A percentile compares a stretch with the other conserved stretches of the same genome.
These are phyloP conservation scores for Philereme transversata DNA, from an alignment of 2,888 invertebrate species.

Conservation along the genomic window DNA sequence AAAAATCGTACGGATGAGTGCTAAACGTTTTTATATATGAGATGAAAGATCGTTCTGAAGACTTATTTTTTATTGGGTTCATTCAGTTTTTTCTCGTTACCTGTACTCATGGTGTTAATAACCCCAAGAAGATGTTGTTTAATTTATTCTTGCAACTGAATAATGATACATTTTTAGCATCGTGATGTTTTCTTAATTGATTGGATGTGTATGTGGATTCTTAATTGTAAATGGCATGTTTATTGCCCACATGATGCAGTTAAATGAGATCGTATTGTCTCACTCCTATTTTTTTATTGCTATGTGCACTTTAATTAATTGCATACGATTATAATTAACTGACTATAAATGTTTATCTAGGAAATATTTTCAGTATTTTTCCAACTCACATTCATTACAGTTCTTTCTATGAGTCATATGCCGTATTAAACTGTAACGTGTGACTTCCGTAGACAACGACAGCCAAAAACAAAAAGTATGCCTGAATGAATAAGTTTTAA, in stretches of 20 bases:
- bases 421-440: neutral
- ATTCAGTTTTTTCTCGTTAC: slow-evolving; percentile 21
- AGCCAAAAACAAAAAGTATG: no score
- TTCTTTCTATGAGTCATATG: neutral
- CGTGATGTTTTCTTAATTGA: neutral
- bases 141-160: slow-evolving; percentile 9
- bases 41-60: slow-evolving; percentile 8
- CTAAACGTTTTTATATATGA: slow-evolving; percentile 3
- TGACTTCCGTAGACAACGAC: neutral
- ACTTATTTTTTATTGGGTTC: slow-evolving; percentile 36
- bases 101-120: slow-evolving; percentile 18
- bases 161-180: slow-evolving; percentile 7
- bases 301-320: neutral
- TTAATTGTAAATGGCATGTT: slow-evolving; percentile 3
- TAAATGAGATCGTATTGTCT: neutral
- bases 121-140: slow-evolving; percentile 8
- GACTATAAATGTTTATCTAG: neutral
- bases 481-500: no score
- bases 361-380: slow-evolving; percentile 3
- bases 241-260: slow-evolving; percentile 4
- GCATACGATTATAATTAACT: neutral
- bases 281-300: neutral
- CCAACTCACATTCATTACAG: neutral
- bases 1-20: neutral
- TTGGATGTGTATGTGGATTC: neutral